Percentiles rank a stretch among this genome's conserved stretches.
These are phyloP conservation scores for Archips crataeganus DNA, from an alignment of 2,888 invertebrate species.

Conservation along the genomic window DNA sequence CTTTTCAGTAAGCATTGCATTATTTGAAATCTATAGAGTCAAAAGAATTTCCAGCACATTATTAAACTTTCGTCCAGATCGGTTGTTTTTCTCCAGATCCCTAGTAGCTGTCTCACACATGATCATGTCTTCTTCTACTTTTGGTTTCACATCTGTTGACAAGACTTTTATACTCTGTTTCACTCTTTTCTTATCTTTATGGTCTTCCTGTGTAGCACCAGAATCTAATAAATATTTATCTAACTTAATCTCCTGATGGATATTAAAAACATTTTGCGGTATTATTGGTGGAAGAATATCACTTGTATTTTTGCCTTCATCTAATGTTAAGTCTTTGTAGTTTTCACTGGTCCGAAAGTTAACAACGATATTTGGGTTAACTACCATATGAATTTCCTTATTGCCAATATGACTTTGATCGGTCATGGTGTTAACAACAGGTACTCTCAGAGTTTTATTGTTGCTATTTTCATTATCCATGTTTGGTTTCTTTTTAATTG, in stretches of 20 bases:
- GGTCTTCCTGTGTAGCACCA: conserved; percentile 47
- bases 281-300: conserved; percentile 56
- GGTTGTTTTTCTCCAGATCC: conserved; percentile 52
- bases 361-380: conserved; percentile 80
- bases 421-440: conserved; percentile 69
- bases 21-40: conserved; percentile 44
- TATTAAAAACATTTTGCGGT: conserved; percentile 75
- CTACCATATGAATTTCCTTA: conserved; percentile 77
- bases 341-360: conserved; percentile 76
- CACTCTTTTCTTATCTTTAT: conserved; percentile 49
- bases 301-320: conserved; percentile 57
- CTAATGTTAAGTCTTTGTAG: conserved; percentile 70
- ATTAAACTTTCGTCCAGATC: conserved; percentile 57
- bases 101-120: conserved; percentile 68
- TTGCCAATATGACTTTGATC: conserved; percentile 81
- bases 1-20: not conserved
- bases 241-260: conserved; percentile 78
- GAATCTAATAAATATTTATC: conserved; percentile 54
- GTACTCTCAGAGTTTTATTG: conserved; percentile 48
- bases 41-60: conserved; percentile 72
- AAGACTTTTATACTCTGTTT: conserved; percentile 61
- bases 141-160: conserved; percentile 50
- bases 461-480: conserved; percentile 51
- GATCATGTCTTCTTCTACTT: conserved; percentile 68
- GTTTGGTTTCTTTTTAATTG: conserved; percentile 54